These are phyloP conservation scores for Ectobius pallidus DNA, from an alignment of 2,888 invertebrate genomes.

Conservation along the genomic window DNA sequence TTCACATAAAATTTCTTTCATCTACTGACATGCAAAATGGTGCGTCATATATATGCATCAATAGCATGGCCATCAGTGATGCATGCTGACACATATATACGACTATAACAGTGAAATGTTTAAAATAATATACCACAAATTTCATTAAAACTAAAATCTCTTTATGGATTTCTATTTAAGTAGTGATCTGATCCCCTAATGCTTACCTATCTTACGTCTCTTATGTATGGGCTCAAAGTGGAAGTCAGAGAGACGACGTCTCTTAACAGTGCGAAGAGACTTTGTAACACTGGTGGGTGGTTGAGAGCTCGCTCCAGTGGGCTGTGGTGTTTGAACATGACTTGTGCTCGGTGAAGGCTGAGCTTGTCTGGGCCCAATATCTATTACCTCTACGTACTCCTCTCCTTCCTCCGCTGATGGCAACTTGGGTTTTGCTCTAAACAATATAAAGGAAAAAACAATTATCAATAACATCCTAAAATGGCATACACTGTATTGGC, in stretches of 20 bases:
- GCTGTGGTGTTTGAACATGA: background rate
- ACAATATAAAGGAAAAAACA: background rate
- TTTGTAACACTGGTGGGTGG: constrained; percentile 1
- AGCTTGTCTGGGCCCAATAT: background rate
- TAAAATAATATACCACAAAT: too few species aligned
- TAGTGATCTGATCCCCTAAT: too few species aligned
- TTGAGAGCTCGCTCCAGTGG: background rate
- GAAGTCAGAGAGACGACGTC: constrained; percentile 25
- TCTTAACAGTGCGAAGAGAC: constrained; percentile 9
- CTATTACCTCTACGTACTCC: constrained; percentile 19
- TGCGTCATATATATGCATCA: too few species aligned
- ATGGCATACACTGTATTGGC: too few species aligned
- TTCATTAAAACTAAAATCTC: too few species aligned
- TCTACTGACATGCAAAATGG: too few species aligned
- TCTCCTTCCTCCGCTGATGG: constrained; percentile 12
- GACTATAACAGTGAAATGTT: too few species aligned
- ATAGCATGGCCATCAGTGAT: too few species aligned
- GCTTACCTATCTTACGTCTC: constrained; percentile 25
- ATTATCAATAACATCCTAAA: too few species aligned
- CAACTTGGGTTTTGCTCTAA: background rate
- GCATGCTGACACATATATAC: too few species aligned
- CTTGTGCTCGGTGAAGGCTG: background rate
- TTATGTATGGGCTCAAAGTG: constrained; percentile 27
- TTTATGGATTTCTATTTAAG: too few species aligned
- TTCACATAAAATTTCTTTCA: too few species aligned